These are phyloP conservation scores for Crypturellus tataupa DNA, from an alignment of 2,797 vertebrate species.

Conservation along the genomic window DNA sequence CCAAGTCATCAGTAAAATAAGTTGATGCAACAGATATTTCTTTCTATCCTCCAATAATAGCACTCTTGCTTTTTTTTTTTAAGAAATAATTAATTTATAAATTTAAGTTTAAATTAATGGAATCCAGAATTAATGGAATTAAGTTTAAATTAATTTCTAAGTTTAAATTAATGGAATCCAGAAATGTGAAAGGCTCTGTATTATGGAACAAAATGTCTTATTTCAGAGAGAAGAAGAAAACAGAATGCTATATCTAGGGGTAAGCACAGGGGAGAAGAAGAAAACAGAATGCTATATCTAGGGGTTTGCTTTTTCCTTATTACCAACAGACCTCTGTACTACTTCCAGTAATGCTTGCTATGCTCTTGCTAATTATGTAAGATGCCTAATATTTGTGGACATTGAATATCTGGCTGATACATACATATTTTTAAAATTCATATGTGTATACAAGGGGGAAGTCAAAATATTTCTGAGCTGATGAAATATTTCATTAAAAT, in stretches of 20 bases:
- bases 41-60: not conserved
- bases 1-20: not conserved
- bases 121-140: not conserved
- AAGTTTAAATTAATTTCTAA: not conserved
- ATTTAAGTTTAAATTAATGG: no score
- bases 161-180: not conserved
- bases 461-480: not conserved
- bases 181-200: not conserved
- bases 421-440: not conserved
- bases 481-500: not conserved
- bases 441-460: not conserved
- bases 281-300: not conserved
- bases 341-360: not conserved
- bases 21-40: not conserved
- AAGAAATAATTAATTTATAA: not conserved
- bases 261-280: not conserved
- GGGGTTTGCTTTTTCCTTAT: not conserved
- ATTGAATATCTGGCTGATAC: not conserved
- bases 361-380: not conserved
- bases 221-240: not conserved
- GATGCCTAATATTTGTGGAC: not conserved
- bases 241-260: not conserved
- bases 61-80: not conserved
- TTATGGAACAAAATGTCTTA: not conserved
- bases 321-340: not conserved